Evolutionary conservation across 2,797 vertebrate species (phyloP).

Genomic region (Picus viridis): DNA sequence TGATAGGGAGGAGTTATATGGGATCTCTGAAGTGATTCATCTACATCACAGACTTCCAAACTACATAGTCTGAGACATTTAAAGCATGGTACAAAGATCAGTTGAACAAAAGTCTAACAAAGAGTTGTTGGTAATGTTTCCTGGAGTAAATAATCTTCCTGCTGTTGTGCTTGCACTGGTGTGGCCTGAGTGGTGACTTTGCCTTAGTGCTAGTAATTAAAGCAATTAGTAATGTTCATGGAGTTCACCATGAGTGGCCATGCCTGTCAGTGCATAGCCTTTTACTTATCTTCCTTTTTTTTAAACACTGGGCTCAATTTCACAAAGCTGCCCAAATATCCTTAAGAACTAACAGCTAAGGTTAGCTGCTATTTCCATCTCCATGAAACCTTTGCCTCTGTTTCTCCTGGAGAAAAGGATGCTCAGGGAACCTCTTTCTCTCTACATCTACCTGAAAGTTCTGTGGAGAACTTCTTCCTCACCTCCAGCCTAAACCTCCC

Average conservation of each 20-base stretch:
- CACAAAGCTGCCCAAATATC: not conserved
- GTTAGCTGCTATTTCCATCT: too few relatives aligned
- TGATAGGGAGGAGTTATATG: not conserved
- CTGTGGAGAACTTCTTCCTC: too few relatives aligned
- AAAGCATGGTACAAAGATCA: not conserved
- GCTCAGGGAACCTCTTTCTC: too few relatives aligned
- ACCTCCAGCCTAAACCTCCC: too few relatives aligned
- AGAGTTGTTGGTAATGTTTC: not conserved
- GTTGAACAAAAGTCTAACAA: not conserved
- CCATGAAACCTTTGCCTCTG: too few relatives aligned
- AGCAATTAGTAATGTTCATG: not conserved
- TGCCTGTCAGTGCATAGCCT: rapidly evolving
- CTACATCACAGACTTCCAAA: not conserved
- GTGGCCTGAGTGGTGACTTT: not conserved
- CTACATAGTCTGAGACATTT: not conserved
- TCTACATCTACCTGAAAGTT: too few relatives aligned
- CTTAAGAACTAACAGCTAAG: not conserved
- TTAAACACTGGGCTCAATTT: not conserved
- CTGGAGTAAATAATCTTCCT: not conserved
- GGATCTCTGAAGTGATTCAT: not conserved
- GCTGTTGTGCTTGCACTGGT: not conserved
- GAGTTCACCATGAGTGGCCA: not conserved
- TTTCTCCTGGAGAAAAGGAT: too few relatives aligned
- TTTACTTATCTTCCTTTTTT: not conserved
- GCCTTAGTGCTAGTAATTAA: not conserved